These are phyloP conservation scores for Spheniscus humboldti DNA, from an alignment of 2,797 vertebrate genomes.

Conservation along the genomic window DNA sequence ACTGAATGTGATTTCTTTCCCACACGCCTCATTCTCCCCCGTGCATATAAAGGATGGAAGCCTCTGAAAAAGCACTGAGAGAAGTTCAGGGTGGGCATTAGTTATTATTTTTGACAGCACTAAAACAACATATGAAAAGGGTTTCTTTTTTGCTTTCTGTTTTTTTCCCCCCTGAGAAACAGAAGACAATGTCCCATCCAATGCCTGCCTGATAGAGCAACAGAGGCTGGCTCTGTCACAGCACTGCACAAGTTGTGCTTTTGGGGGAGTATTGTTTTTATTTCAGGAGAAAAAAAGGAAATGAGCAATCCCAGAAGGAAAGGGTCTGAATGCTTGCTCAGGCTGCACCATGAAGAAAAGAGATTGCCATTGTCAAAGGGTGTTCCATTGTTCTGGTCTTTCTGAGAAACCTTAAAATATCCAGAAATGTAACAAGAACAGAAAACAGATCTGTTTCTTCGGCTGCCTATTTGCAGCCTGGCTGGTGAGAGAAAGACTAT, in stretches of 20 bases:
- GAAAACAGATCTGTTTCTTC: background rate
- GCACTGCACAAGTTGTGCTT: background rate
- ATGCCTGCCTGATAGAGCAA: background rate
- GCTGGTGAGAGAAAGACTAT: background rate
- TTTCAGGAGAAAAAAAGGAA: slow-evolving; percentile 1
- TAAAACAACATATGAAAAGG: background rate
- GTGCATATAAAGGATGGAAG: background rate
- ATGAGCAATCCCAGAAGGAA: slow-evolving; percentile 44
- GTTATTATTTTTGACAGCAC: background rate
- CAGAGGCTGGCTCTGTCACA: background rate
- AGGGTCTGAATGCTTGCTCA: background rate
- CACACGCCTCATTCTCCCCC: background rate
- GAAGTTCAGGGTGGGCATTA: background rate
- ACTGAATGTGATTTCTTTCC: background rate
- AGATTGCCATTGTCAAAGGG: background rate
- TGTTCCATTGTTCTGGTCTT: slow-evolving; percentile 17
- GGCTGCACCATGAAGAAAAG: background rate
- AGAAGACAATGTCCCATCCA: background rate
- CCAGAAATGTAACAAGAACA: background rate
- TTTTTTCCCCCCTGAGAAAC: background rate
- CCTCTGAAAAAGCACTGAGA: background rate
- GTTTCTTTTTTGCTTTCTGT: background rate
- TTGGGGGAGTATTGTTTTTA: background rate
- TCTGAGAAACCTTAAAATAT: slow-evolving; percentile 24
- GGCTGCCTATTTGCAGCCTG: background rate